These are phyloP conservation scores for Neosilurus hyrtlii DNA, from an alignment of 2,797 vertebrate species.

Conservation along the genomic window DNA sequence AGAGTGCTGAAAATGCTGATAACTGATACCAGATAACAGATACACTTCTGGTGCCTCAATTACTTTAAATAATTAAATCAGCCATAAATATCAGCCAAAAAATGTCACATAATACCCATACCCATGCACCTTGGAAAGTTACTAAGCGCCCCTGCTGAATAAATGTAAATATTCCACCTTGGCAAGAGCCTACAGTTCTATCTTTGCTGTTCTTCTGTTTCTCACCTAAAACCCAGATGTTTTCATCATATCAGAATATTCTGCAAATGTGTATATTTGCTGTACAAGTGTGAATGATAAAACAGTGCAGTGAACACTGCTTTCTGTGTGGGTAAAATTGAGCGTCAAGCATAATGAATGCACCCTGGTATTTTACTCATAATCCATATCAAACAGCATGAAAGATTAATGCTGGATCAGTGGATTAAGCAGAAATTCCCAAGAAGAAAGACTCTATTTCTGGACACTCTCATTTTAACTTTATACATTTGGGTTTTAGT, in stretches of 20 bases:
- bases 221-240: background rate
- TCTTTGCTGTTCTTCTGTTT: constrained; percentile 25
- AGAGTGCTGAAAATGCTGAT: background rate
- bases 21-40: constrained; percentile 4
- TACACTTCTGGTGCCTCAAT: background rate
- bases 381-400: constrained; percentile 38
- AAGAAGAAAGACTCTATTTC: constrained; percentile 10
- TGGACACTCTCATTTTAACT: constrained; percentile 10
- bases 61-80: background rate
- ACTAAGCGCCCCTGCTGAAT: background rate
- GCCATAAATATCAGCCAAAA: background rate
- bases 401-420: constrained; percentile 34
- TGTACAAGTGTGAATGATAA: background rate
- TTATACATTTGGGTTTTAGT: background rate
- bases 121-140: constrained; percentile 8
- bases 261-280: background rate
- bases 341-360: constrained; percentile 32
- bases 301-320: background rate
- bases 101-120: background rate
- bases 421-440: background rate
- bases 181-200: constrained; percentile 26
- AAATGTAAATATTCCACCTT: constrained; percentile 22
- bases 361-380: background rate
- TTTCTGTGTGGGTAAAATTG: constrained; percentile 8
- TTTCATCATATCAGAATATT: background rate